Conservation (phyloP, 1,140 invertebrate species). For the Heterodera schachtii region DNA sequence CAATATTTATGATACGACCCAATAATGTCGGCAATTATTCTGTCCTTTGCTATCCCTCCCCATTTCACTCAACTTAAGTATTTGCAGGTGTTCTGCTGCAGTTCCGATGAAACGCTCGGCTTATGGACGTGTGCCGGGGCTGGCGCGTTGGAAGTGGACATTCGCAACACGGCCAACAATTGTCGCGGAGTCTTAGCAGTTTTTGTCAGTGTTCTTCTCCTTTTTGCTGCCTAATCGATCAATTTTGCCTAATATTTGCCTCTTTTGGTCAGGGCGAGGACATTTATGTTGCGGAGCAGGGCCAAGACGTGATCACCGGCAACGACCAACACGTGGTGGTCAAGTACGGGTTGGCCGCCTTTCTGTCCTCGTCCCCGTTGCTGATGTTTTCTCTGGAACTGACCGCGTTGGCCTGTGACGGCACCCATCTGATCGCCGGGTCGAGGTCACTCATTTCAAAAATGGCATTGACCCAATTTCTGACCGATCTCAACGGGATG, state of each 20-base stretch:
- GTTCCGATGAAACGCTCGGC: constrained; percentile 28
- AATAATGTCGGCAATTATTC: too few species aligned
- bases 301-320: constrained; percentile 28
- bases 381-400: constrained; percentile 25
- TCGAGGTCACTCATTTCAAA: constrained; percentile 1
- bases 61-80: background rate
- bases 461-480: background rate
- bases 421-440: constrained; percentile 22
- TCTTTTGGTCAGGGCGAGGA: constrained; percentile 20
- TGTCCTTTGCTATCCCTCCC: too few species aligned
- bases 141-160: constrained; percentile 16
- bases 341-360: constrained; percentile 19
- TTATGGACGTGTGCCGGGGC: constrained; percentile 11
- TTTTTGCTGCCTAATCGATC: background rate
- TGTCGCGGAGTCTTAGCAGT: constrained; percentile 20
- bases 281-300: constrained; percentile 20
- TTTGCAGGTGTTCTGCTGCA: constrained; percentile 20
- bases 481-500: too few species aligned
- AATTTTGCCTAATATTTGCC: background rate
- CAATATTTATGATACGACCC: too few species aligned
- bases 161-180: constrained; percentile 13
- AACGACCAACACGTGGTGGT: constrained; percentile 20
- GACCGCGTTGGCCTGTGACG: constrained; percentile 20
- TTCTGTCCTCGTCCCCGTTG: constrained; percentile 15
- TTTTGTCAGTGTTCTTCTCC: background rate